Percentiles rank a stretch among this genome's conserved stretches.
These are phyloP conservation scores for Ariolimax columbianus DNA, from an alignment of 2,888 invertebrate genomes.

Conservation along the genomic window DNA sequence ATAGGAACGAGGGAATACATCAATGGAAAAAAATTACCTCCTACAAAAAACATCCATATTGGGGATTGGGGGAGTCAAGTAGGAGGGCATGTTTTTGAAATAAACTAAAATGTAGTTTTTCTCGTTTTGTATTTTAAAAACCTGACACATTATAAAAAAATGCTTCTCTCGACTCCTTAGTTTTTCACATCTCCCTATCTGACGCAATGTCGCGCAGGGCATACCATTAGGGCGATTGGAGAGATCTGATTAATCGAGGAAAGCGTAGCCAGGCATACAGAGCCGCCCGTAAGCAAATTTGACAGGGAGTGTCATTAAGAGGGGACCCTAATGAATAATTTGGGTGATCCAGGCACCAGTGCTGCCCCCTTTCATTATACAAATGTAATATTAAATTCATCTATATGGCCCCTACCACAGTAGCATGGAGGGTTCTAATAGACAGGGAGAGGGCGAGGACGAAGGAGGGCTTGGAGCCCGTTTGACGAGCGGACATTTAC, in stretches of 20 bases:
- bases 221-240: conserved; percentile 58
- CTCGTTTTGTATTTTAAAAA: not conserved
- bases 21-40: too few relatives aligned
- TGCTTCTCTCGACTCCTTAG: not conserved
- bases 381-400: conserved; percentile 64
- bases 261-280: conserved; percentile 58
- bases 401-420: conserved; percentile 52
- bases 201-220: conserved; percentile 45
- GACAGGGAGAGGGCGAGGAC: not conserved
- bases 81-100: not conserved
- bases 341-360: conserved; percentile 52
- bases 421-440: not conserved
- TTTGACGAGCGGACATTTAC: conserved; percentile 19
- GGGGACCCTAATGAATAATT: conserved; percentile 61
- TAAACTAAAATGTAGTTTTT: not conserved
- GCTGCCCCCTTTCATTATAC: conserved; percentile 59
- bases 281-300: conserved; percentile 60
- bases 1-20: too few relatives aligned
- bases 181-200: conserved; percentile 2
- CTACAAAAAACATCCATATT: too few relatives aligned
- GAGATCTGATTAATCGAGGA: conserved; percentile 61
- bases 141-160: not conserved
- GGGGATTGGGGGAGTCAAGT: too few relatives aligned
- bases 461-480: not conserved
- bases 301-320: conserved; percentile 63